A percentile compares a stretch with the other conserved stretches of the same genome.
phyloP scores from a whole-genome alignment of 2,888 invertebrate species.

The Campoplex capitator region DNA sequence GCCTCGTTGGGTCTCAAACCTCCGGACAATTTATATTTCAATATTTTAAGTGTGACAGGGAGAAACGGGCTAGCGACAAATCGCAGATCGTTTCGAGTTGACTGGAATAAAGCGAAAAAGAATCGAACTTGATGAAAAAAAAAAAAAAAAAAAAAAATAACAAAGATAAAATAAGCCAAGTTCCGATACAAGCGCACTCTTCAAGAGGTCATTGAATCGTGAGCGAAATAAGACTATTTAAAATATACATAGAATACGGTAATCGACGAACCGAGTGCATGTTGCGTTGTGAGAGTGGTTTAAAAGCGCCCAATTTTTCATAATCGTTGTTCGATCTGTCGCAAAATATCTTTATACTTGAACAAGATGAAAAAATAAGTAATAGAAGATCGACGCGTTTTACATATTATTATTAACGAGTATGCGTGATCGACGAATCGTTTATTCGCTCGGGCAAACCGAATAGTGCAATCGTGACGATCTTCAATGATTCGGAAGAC shows the following conservation, averaged over 20 bases:
- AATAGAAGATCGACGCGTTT: slow-evolving; percentile 18
- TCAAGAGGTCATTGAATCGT: not conserved
- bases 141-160: not conserved
- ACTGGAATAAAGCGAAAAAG: not conserved
- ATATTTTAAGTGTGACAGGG: not conserved
- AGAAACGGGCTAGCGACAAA: slow-evolving; percentile 6
- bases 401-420: slow-evolving; percentile 50
- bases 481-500: slow-evolving; percentile 46
- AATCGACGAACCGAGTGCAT: slow-evolving; percentile 28
- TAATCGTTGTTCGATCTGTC: slow-evolving; percentile 34
- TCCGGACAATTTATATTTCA: slow-evolving; percentile 10
- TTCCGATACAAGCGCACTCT: not conserved
- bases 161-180: not conserved
- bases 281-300: slow-evolving; percentile 5
- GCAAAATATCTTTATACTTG: slow-evolving; percentile 17
- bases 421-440: slow-evolving; percentile 63
- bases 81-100: not conserved
- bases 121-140: not conserved
- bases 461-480: slow-evolving; percentile 68
- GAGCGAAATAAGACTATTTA: slow-evolving; percentile 7
- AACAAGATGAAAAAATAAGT: not conserved
- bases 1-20: slow-evolving; percentile 5
- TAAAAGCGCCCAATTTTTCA: slow-evolving; percentile 11
- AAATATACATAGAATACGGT: not conserved
- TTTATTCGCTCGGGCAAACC: slow-evolving; percentile 54